Base-by-base conservation (phyloP, 2,113 vertebrate species). In the Colossoma macropomum region DNA sequence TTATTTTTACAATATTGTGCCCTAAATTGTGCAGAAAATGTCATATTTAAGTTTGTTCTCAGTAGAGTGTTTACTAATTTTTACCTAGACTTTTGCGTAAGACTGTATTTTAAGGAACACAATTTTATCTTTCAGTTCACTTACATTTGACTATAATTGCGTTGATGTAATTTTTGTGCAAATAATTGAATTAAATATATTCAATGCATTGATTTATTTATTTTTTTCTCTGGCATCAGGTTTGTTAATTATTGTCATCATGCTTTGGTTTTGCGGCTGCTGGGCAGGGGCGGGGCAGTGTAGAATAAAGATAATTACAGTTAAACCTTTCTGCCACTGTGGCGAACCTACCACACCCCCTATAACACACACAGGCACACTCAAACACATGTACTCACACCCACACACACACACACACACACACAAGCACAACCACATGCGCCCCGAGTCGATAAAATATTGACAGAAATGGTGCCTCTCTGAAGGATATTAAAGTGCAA, bases 401-500 rank as follows among this genome's bases (percentile, higher is more conserved):
- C 1, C 74, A 87, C 45, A 27, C 63, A 70, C 59, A 13, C 65
- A 13, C 65, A 62, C 23, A 11, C 59, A 27, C 59, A 27, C 59
- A 25, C 23, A 62, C 2, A 62, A 62, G 59, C 59, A 72, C 87
- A 88, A 52, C 38, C 73, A 81, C 48, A 25, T 66, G 23, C 65
- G 48, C 69, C n/a, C 21, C 30, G 25, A 71, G 25, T 83, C 65
- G 38, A 83, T 77, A 83, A 30, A 83, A 83, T 71, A 83, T 77
- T 83, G 74, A 77, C 74, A 77, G 74, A 77, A 77, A 60, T 23
- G 27, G 65, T 71, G 74, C 52, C 74, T 71, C 65, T 77, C 75
- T 70, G 54, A 70, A 83, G 54, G 74, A 82, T 82, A 75, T 82
- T 75, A 82, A 82, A 83, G 81, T 83, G 81, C 74, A 83, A 83